Evolutionary conservation across 2,888 invertebrate genomes (phyloP).

Genomic region (Eupithecia centaureata): DNA sequence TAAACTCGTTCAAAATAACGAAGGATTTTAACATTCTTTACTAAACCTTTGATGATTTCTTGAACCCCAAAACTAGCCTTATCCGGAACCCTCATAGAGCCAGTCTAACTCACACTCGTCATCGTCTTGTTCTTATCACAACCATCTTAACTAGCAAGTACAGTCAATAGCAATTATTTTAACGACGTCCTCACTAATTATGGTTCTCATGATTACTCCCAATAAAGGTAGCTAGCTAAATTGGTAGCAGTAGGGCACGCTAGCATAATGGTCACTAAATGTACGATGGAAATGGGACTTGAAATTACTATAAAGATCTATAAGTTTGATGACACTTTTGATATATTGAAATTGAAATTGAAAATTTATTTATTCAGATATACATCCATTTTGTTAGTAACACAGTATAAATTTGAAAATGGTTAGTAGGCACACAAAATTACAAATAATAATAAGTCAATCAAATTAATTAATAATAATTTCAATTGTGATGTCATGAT

Average conservation of each 20-base stretch:
- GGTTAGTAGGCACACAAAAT: too few relatives aligned
- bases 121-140: constrained; percentile 14
- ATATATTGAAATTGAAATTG: too few relatives aligned
- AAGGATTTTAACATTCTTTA: too few relatives aligned
- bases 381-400: too few relatives aligned
- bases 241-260: constrained; percentile 7
- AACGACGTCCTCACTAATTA: constrained; percentile 17
- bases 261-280: constrained; percentile 12
- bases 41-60: too few relatives aligned
- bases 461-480: too few relatives aligned
- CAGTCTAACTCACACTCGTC: not conserved
- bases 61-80: not conserved
- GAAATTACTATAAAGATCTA: not conserved
- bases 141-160: constrained; percentile 4
- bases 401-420: too few relatives aligned
- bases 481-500: too few relatives aligned
- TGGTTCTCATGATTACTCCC: constrained; percentile 20
- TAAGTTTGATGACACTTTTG: not conserved
- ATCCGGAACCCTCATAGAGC: not conserved
- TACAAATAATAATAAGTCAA: too few relatives aligned
- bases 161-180: constrained; percentile 16
- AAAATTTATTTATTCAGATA: too few relatives aligned
- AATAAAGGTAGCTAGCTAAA: constrained; percentile 22
- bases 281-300: not conserved
- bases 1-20: too few relatives aligned